Percentiles rank a stretch among this genome's conserved stretches.
Evolutionary conservation across 2,888 invertebrate species (phyloP).

Genomic region (Adineta ricciae): DNA sequence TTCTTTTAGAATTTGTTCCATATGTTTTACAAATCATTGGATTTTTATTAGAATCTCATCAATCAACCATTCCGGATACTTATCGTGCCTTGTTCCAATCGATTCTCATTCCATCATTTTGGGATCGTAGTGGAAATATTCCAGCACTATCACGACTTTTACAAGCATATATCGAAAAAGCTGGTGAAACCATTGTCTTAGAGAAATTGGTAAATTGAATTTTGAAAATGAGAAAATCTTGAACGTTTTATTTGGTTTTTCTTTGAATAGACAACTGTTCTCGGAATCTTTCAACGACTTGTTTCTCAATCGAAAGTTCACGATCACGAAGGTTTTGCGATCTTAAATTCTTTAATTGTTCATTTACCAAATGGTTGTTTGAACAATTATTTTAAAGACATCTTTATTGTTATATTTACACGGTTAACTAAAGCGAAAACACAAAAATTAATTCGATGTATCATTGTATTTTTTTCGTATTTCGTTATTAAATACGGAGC

Average conservation of each 20-base stretch:
- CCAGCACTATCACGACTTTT: conserved; percentile 82
- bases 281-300: conserved; percentile 90
- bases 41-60: conserved; percentile 64
- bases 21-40: conserved; percentile 96
- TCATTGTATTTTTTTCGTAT: conserved; percentile 79
- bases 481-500: conserved; percentile 73
- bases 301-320: conserved; percentile 77
- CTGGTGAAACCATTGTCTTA: conserved; percentile 58
- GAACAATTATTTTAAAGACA: conserved; percentile 68
- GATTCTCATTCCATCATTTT: conserved; percentile 74
- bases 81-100: conserved; percentile 83
- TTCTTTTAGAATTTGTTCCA: conserved; percentile 75
- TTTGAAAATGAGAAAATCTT: no score
- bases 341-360: conserved; percentile 73
- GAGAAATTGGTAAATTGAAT: conserved; percentile 27
- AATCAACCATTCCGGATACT: conserved; percentile 58
- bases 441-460: conserved; percentile 75
- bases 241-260: not conserved
- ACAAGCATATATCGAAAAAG: conserved; percentile 70
- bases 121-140: conserved; percentile 86
- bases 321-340: conserved; percentile 87
- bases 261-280: conserved; percentile 52
- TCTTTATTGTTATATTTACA: conserved; percentile 83
- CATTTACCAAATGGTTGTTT: conserved; percentile 70
- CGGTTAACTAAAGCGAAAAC: conserved; percentile 83